A percentile compares a stretch with the other conserved stretches of the same genome.
Conservation (phyloP, 2,888 invertebrate genomes). For the Dryomyza anilis region DNA sequence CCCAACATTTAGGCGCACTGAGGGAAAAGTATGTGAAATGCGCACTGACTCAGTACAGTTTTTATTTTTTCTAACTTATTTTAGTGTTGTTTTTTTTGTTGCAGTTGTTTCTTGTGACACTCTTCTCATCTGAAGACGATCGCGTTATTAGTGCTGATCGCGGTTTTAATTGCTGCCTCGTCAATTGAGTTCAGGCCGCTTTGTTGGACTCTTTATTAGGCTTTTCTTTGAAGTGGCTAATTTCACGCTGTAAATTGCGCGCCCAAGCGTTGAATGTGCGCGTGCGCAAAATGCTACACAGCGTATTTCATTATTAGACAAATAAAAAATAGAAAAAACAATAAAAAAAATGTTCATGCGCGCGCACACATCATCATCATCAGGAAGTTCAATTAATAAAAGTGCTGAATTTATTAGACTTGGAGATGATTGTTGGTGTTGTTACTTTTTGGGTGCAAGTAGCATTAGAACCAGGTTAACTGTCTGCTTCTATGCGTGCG, state of each 20-base stretch:
- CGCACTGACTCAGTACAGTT: no score
- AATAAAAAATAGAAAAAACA: not conserved
- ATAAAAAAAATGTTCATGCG: not conserved
- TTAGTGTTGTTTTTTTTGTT: no score
- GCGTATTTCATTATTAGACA: conserved; percentile 1
- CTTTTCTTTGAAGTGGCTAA: conserved; percentile 30
- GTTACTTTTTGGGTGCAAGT: not conserved
- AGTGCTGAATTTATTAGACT: not conserved
- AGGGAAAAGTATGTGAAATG: not conserved
- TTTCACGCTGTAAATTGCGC: conserved; percentile 57
- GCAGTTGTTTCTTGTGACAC: no score
- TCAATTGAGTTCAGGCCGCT: conserved; percentile 18
- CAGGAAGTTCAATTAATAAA: conserved; percentile 19
- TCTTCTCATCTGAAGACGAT: no score
- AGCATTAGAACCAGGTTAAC: conserved; percentile 18
- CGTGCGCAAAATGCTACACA: conserved; percentile 32
- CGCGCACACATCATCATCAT: conserved; percentile 8
- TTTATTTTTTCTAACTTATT: no score
- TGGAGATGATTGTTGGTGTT: not conserved
- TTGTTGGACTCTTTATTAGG: not conserved
- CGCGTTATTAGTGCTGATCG: no score
- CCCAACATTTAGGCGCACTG: no score
- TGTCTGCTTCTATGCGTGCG: conserved; percentile 8
- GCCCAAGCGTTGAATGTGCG: conserved; percentile 45
- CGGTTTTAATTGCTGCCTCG: conserved; percentile 22